Base-by-base conservation (phyloP, 2,888 invertebrate species). In the Coelopa pilipes region DNA sequence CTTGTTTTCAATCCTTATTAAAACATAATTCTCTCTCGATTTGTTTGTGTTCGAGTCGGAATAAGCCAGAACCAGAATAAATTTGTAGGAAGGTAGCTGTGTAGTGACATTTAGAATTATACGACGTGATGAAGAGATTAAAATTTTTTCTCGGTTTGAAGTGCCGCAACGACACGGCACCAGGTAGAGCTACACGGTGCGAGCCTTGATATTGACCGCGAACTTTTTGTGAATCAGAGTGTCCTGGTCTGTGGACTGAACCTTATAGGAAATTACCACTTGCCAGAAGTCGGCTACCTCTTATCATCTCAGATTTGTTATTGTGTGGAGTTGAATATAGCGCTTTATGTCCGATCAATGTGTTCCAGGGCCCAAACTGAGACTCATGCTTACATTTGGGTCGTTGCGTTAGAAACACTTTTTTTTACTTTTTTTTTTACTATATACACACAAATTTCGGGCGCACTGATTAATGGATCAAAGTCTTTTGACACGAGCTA, bases 401-500 rank as follows among this genome's bases (percentile, higher is more conserved):
- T 34, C 34, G 34, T 34, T 34, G 34, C 34, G 34, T 34, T 34
- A 34, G 34, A 34, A 34, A 34, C 34, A 34, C 34, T 34, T 34
- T 34, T 34, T 34, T 34, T 4, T 34, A 34, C 34, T 4, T 34
- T 4, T n/a, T n/a, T n/a, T n/a, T n/a, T n/a, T n/a, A n/a, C n/a
- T 34, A 34, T 7, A 34, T 34, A 34, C 34, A 34, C 7, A 63
- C 57, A 73, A 63, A 63, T 77, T 74, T 78, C 76, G 77, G 81
- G 82, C 84, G 83, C 82, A 85, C 84, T 85, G 86, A 85, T 85
- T 85, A 86, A 86, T 85, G 86, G 86, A 86, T 86, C 85, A 86
- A 86, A 85, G 86, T 82, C 86, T 85, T 85, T 86, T 85, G 86
- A 86, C 86, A 86, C 85, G 85, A 85, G 86, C 85, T 86, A 85